phyloP scores from a whole-genome alignment of 2,797 vertebrate species.

The Pampus argenteus region DNA sequence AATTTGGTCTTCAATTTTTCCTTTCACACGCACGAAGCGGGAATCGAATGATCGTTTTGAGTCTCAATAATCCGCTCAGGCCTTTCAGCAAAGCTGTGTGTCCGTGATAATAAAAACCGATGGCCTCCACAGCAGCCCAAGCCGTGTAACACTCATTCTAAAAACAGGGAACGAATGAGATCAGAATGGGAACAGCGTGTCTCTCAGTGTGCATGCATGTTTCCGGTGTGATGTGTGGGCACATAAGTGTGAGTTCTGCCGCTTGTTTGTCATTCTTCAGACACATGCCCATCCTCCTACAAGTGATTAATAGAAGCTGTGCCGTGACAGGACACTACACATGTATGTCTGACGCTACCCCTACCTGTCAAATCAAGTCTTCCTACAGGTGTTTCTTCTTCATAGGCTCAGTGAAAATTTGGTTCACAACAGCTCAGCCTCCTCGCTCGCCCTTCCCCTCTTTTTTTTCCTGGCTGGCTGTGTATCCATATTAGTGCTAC shows the following conservation, averaged over 20 bases:
- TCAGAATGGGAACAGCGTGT: constrained; percentile 22
- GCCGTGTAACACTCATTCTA: constrained; percentile 10
- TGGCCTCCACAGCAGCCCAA: constrained; percentile 4
- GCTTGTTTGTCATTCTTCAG: constrained; percentile 23
- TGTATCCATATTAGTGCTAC: constrained; percentile 57
- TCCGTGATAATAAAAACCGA: constrained; percentile 10
- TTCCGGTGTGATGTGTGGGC: constrained; percentile 1
- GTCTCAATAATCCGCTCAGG: background rate
- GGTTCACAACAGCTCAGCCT: constrained; percentile 15
- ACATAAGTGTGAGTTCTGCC: background rate
- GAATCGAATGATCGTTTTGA: background rate
- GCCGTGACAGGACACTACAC: constrained; percentile 20
- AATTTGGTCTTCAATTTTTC: background rate
- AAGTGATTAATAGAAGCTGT: constrained; percentile 7
- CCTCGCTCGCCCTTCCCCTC: constrained; percentile 3
- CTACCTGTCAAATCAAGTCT: constrained; percentile 46
- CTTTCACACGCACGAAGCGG: background rate
- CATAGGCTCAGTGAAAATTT: constrained; percentile 28
- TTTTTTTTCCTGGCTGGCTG: constrained; percentile 31
- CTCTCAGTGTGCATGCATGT: background rate
- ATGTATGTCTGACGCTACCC: constrained; percentile 2
- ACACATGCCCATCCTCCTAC: constrained; percentile 4
- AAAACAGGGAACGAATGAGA: constrained; percentile 8
- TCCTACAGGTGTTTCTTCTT: constrained; percentile 45
- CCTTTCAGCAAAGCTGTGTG: background rate